Base-by-base conservation (phyloP, 2,888 invertebrate genomes). In the Lepidocyrtoides sp. region DNA sequence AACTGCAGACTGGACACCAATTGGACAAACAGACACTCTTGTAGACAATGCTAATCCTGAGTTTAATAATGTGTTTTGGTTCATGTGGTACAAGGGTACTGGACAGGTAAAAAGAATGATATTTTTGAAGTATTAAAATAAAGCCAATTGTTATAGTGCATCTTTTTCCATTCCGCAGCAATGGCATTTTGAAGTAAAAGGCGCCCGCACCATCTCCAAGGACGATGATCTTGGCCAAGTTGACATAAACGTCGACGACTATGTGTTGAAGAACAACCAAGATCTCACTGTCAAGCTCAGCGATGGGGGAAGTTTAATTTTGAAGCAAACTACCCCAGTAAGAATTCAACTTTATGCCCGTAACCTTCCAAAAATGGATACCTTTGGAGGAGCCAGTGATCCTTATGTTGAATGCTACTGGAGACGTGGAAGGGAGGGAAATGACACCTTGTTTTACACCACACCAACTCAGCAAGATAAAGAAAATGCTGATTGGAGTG, bases 401-500 rank as follows among this genome's bases (percentile, higher is more conserved):
- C 88, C 88, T 0, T 88, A 79, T 26, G 91, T 92, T n/a, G 84
- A 90, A 8, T 87, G 87, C n/a, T 87, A 89, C 81, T 93, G 93
- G 93, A 91, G 93, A 48, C 41, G 44, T 10, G 91, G 91, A 1
- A 54, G 87, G 8, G 89, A 89, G 7, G 93, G 93, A 3, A 88
- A 84, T 32, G 92, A 92, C 41, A 89, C 86, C 23, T 41, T 82
- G 10, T 92, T 93, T 41, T 66, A 36, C 69, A 92, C 91, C 4
- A 93, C 93, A 7, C 60, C 69, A 44, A 81, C 72, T 3, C 57
- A 91, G 20, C 82, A 90, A 20, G 91, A 93, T 51, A 48, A 82
- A n/a, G 93, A 93, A 60, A 92, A 91, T 75, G 89, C 89, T 5
- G 92, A 91, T 23, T 93, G 92, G 92, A 57, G 29, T 66, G 91